Evolutionary conservation across 2,113 vertebrate genomes (phyloP), one percentile per base, ranked within the genome.

Genomic region (Picathartes gymnocephalus): DNA sequence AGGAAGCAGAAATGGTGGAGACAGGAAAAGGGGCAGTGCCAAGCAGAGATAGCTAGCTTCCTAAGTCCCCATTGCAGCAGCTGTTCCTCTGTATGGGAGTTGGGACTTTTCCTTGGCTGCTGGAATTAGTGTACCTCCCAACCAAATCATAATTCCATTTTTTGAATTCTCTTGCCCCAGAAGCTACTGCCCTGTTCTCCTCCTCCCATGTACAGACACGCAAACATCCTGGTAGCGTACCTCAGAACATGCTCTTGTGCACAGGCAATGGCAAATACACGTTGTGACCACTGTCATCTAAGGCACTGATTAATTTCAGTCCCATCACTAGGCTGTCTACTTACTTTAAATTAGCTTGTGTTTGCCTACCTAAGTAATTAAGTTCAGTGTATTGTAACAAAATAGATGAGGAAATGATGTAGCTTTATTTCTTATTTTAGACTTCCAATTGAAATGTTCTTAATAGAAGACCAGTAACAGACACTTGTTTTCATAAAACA

Each of bases 161-260:
- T 40, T 31, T 42, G 1, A 53, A 30, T 48, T 89, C 5, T 68
- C 8, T 70, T 68, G 24, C 33, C 5, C 18, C 6, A 60, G 69
- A 73, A 89, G 31, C 11, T 64, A 6, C 44, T 86, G 9, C 31
- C 7, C 18, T 61, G 2, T 79, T 60, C 48, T 88, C 7, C 7
- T 88, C 11, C 15, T 18, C 18, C 8, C 2, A 1, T 13, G 9
- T 40, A 42, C 48, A 56, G 53, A n/a, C 30, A 37, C 0, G 0
- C 31, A 70, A 13, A 61, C 0, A 0, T 37, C 28, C 35, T 72
- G 21, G 9, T n/a, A 27, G 8, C 14, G 7, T 23, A 31, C 6
- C 56, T 42, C 40, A 35, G 37, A 73, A 73, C 3, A 8, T 31
- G 35, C 27, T 80, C 13, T 48, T 87, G 24, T 89, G 24, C 33